A percentile compares a stretch with the other conserved stretches of the same genome.
Conservation (phyloP, 2,888 invertebrate genomes). For the Rhodophaea formosa region DNA sequence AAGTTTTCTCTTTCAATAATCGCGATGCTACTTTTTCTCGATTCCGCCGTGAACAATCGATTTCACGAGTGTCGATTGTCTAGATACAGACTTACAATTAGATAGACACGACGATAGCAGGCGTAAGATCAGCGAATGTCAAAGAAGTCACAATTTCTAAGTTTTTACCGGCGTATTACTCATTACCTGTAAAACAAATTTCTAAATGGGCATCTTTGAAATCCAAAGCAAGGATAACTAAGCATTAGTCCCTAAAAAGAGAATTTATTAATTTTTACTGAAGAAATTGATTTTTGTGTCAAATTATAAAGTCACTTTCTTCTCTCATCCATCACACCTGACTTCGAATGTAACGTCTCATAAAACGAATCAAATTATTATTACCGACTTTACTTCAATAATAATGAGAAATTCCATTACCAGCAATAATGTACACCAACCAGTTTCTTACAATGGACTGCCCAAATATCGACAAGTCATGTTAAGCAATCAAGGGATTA, state of each 20-base stretch:
- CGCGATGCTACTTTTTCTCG: constrained; percentile 13
- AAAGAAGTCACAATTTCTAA: not conserved
- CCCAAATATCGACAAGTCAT: constrained; percentile 2
- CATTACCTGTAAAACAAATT: too few species aligned
- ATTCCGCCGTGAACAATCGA: constrained; percentile 19
- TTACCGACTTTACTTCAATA: not conserved
- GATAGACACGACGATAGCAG: constrained; percentile 1
- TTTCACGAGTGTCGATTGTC: constrained; percentile 17
- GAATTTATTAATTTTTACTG: too few species aligned
- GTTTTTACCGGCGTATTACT: too few species aligned
- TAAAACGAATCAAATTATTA: not conserved
- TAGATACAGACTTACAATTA: constrained; percentile 11
- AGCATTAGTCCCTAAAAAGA: too few species aligned
- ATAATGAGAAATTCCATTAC: constrained; percentile 1
- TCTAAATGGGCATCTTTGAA: too few species aligned
- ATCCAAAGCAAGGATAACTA: too few species aligned
- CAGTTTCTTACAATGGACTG: not conserved
- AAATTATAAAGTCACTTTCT: too few species aligned
- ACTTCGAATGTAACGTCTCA: too few species aligned
- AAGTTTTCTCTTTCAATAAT: constrained; percentile 13
- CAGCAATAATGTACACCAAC: not conserved
- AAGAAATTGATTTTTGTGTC: too few species aligned
- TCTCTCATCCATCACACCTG: too few species aligned
- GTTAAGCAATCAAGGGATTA: constrained; percentile 6
- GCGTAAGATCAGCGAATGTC: not conserved